Base-by-base conservation (phyloP, 1,140 invertebrate genomes). In the Panonychus citri region DNA sequence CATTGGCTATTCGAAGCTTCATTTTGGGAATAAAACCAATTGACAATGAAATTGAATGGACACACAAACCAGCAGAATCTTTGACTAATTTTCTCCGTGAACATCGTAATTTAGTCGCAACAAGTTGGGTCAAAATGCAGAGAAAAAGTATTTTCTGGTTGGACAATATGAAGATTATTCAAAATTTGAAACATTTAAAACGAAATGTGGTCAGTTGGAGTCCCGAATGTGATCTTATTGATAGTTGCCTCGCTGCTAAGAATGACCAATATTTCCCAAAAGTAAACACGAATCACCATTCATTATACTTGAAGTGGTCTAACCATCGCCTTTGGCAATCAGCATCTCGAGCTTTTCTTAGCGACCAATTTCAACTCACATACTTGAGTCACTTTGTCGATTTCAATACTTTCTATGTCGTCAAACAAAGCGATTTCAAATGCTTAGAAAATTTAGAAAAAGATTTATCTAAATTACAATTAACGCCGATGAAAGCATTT, bases 41-140 rank as follows among this genome's bases (percentile, higher is more conserved):
- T 10, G 52, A 53, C 21, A 37, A 37, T 39, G 52, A 53, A n/a
- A 53, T 39, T 15, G 28, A 53, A n/a, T 53, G 52, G 52, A 37
- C n/a, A 7, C 34, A 19, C 7, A 53, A 21, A 3, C 12, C 28
- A 15, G 37, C 52, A 37, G 28, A 53, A 39, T 7, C 15, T 15
- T 17, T 53, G 3, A 12, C 25, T 10, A 19, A 17, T 7, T 21
- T 37, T 12, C 27, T 53, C n/a, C 17, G 28, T 24, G 27, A 34
- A 12, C n/a, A 1, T 17, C 34, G 19, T 1, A 37, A 37, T 8
- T 17, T 21, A 8, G 24, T 37, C 2, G 27, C 13, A 5, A n/a
- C 24, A 2, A n/a, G 13, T 46, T 46, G 42, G 42, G 19, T 46
- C 15, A 15, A 5, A 15, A 8, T 46, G 42, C 42, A 46, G n/a